Percentiles rank a stretch among this genome's conserved stretches.
phyloP scores from a whole-genome alignment of 2,888 invertebrate genomes.

The Diarsia rubi region DNA sequence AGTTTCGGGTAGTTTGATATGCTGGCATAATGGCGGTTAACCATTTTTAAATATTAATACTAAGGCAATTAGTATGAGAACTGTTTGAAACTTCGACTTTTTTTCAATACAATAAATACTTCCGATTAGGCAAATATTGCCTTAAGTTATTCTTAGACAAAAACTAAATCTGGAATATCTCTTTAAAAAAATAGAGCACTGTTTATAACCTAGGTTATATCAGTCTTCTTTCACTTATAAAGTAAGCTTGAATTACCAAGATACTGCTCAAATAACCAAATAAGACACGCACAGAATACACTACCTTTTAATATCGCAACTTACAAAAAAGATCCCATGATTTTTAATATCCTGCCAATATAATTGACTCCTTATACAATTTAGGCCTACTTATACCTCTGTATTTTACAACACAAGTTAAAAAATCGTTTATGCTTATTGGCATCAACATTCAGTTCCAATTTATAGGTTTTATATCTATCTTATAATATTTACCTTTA shows the following conservation, averaged over 20 bases:
- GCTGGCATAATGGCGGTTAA: background rate
- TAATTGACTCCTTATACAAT: background rate
- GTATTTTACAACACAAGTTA: conserved; percentile 14
- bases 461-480: conserved; percentile 15
- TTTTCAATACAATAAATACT: background rate
- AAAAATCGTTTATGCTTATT: conserved; percentile 29
- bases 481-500: conserved; percentile 20
- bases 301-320: background rate
- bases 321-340: background rate
- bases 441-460: conserved; percentile 8
- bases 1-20: no score
- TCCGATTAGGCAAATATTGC: background rate
- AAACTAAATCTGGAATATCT: background rate
- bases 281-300: conserved; percentile 22
- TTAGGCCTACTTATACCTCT: background rate
- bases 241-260: conserved; percentile 1
- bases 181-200: background rate
- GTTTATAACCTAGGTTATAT: background rate
- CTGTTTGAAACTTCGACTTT: background rate
- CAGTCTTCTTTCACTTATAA: background rate
- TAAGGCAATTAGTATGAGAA: background rate
- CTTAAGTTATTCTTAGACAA: background rate
- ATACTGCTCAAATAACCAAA: conserved; percentile 12
- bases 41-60: background rate
- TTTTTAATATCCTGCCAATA: conserved; percentile 27